These are phyloP conservation scores for Xenopus borealis DNA, from an alignment of 2,113 vertebrate species.

Conservation along the genomic window DNA sequence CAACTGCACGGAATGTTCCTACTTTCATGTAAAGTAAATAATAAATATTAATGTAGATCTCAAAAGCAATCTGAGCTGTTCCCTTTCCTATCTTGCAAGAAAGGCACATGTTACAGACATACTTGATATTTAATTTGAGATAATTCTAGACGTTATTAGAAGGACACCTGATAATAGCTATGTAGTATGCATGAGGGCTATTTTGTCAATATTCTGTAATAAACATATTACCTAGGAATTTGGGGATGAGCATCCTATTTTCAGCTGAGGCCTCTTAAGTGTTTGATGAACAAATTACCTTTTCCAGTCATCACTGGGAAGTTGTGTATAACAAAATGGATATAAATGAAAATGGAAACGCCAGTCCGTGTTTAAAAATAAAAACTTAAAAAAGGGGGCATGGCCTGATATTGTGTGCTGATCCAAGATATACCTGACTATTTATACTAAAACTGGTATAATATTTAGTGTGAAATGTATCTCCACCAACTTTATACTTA, in stretches of 20 bases:
- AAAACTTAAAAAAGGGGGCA: too few relatives aligned
- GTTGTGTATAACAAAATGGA: too few relatives aligned
- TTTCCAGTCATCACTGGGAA: too few relatives aligned
- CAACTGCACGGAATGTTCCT: too few relatives aligned
- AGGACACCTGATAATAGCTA: constrained; percentile 26
- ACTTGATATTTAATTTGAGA: constrained; percentile 17
- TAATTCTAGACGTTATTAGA: constrained; percentile 5
- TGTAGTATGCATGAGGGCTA: constrained; percentile 12
- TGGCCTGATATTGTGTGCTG: too few relatives aligned
- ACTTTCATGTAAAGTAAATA: constrained; percentile 2
- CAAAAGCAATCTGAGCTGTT: constrained; percentile 18
- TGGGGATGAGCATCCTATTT: constrained; percentile 30
- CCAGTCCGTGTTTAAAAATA: too few relatives aligned
- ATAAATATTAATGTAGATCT: constrained; percentile 29
- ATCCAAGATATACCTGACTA: too few relatives aligned
- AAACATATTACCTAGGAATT: constrained; percentile 10
- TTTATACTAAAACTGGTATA: too few relatives aligned
- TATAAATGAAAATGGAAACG: too few relatives aligned
- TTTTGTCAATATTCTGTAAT: constrained; percentile 17
- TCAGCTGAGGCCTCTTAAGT: background rate
- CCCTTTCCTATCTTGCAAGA: constrained; percentile 16
- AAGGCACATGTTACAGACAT: background rate
- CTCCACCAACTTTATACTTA: too few relatives aligned
- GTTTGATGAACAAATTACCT: too few relatives aligned
- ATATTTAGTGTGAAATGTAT: too few relatives aligned